phyloP scores from a whole-genome alignment of 2,888 invertebrate genomes.

The Xestoiulus laeticollis region DNA sequence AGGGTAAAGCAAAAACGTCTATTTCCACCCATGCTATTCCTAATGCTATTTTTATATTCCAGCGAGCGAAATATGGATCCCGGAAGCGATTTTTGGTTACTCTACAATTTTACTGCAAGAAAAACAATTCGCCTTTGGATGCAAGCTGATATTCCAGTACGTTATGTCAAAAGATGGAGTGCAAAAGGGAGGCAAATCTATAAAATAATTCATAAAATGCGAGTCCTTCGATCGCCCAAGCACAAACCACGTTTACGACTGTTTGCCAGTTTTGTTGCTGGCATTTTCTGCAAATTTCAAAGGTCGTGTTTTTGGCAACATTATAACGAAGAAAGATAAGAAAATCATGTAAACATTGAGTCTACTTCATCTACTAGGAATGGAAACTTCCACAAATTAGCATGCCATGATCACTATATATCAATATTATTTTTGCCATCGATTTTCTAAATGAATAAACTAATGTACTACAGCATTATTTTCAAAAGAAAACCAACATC shows the following conservation, averaged over 20 bases:
- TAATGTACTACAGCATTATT: no score
- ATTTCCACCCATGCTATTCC: not conserved
- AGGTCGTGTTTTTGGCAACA: conserved; percentile 20
- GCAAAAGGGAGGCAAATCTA: not conserved
- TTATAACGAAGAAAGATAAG: not conserved
- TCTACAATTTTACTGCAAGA: not conserved
- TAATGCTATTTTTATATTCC: not conserved
- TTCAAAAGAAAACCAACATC: no score
- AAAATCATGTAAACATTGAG: no score
- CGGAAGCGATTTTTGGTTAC: not conserved
- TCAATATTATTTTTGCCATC: no score
- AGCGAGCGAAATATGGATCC: not conserved
- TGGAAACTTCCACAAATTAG: no score
- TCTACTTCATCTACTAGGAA: no score
- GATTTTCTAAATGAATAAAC: no score
- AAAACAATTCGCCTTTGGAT: not conserved
- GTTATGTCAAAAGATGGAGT: not conserved
- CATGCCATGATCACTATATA: no score
- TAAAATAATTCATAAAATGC: conserved; percentile 12
- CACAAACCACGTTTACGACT: not conserved
- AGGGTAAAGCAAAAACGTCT: no score
- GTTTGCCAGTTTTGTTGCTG: not conserved
- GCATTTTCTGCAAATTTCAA: not conserved
- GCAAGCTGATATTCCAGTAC: not conserved
- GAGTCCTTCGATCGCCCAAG: not conserved